Conservation (phyloP, 2,888 invertebrate genomes). For the Chirona hameri region DNA sequence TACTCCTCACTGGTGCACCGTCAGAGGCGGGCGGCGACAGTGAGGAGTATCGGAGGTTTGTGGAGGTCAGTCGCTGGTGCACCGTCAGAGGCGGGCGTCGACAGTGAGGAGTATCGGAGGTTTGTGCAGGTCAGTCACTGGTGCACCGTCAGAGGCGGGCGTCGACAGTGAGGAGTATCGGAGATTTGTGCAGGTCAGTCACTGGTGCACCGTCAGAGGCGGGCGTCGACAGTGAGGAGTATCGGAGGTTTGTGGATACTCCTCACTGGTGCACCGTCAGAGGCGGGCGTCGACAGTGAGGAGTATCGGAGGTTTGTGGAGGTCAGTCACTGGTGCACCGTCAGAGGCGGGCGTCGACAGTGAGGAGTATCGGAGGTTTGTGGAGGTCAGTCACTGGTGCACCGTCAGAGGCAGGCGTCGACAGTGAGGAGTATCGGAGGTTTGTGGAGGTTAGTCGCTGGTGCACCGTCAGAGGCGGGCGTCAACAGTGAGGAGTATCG, state of each 20-base stretch:
- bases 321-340: no score
- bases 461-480: conserved; percentile 71
- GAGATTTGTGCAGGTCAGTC: conserved; percentile 61
- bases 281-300: conserved; percentile 64
- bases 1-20: no score
- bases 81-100: conserved; percentile 67
- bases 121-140: no score
- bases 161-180: conserved; percentile 65
- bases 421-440: conserved; percentile 63
- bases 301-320: conserved; percentile 64
- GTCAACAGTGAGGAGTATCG: conserved; percentile 65
- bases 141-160: conserved; percentile 71
- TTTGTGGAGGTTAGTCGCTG: no score
- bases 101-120: conserved; percentile 63
- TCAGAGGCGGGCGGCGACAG: conserved; percentile 67
- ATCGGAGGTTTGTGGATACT: conserved; percentile 61
- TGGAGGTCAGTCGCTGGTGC: no score
- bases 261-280: no score
- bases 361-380: conserved; percentile 63
- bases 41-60: conserved; percentile 63
- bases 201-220: no score
- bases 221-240: conserved; percentile 65
- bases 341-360: conserved; percentile 67
- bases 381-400: no score
- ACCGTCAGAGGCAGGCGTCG: conserved; percentile 67